phyloP scores from a whole-genome alignment of 2,113 vertebrate genomes.

The Chloroceryle aenea region DNA sequence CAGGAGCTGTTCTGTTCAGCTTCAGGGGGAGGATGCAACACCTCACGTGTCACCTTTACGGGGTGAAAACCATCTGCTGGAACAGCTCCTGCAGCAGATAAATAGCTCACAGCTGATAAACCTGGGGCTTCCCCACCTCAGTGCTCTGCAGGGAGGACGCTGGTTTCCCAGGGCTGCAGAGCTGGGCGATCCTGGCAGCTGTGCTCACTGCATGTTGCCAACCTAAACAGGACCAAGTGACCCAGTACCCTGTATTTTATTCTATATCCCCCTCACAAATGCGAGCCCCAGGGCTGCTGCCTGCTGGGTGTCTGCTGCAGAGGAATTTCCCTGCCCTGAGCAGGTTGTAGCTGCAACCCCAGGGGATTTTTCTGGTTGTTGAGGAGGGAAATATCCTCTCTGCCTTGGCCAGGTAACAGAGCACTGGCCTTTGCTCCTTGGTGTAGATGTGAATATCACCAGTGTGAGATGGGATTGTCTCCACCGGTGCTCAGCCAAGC shows the following conservation, averaged over 20 bases:
- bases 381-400: not conserved
- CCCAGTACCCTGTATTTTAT: not conserved
- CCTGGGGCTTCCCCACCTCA: rapidly evolving
- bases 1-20: rapidly evolving
- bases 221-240: slow-evolving; percentile 36
- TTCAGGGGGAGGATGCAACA: rapidly evolving
- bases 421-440: not conserved
- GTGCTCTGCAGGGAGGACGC: not conserved
- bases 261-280: not conserved
- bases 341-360: not conserved
- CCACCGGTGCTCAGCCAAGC: not conserved
- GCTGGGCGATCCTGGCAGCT: not conserved
- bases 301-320: not conserved
- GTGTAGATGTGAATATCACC: rapidly evolving
- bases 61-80: not conserved
- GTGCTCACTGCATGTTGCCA: not conserved
- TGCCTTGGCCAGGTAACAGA: not conserved
- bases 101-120: not conserved
- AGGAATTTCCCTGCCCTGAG: not conserved
- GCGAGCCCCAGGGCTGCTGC: not conserved
- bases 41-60: rapidly evolving
- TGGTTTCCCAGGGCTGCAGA: not conserved
- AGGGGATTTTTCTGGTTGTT: not conserved
- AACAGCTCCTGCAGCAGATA: not conserved
- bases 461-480: rapidly evolving